Evolutionary conservation across 2,113 vertebrate species (phyloP).

Genomic region (Pseudopodoces humilis): DNA sequence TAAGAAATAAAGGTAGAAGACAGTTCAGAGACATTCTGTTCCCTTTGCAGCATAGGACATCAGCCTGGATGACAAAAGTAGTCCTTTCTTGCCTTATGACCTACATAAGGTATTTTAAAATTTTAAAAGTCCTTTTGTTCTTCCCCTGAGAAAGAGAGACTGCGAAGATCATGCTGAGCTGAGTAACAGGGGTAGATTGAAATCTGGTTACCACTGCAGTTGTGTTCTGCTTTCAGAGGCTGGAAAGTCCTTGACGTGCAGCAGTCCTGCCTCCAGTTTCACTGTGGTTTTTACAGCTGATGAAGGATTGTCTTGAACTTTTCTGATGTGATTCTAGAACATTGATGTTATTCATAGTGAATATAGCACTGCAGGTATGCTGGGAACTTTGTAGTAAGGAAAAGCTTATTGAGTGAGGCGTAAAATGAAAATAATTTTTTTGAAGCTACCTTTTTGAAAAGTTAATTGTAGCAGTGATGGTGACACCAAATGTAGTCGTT

Average conservation of each 20-base stretch:
- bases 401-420: neutral
- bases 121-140: slow-evolving; percentile 7
- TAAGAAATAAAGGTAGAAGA: neutral
- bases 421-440: neutral
- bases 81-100: neutral
- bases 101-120: neutral
- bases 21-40: neutral
- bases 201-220: slow-evolving; percentile 14
- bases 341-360: neutral
- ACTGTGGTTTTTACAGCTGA: slow-evolving; percentile 71
- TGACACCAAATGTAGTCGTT: fast-evolving
- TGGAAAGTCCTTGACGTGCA: slow-evolving; percentile 73
- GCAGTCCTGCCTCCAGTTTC: slow-evolving; percentile 38
- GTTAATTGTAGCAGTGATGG: neutral
- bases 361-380: neutral
- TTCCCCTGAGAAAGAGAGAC: neutral
- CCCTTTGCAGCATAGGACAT: neutral
- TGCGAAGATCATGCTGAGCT: slow-evolving; percentile 21
- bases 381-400: neutral
- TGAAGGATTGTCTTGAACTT: slow-evolving; percentile 46
- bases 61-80: neutral
- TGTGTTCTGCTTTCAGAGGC: slow-evolving; percentile 53
- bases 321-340: neutral
- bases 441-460: neutral
- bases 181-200: slow-evolving; percentile 11